Evolutionary conservation across 2,113 vertebrate species (phyloP).

Genomic region (Cynoglossus semilaevis): DNA sequence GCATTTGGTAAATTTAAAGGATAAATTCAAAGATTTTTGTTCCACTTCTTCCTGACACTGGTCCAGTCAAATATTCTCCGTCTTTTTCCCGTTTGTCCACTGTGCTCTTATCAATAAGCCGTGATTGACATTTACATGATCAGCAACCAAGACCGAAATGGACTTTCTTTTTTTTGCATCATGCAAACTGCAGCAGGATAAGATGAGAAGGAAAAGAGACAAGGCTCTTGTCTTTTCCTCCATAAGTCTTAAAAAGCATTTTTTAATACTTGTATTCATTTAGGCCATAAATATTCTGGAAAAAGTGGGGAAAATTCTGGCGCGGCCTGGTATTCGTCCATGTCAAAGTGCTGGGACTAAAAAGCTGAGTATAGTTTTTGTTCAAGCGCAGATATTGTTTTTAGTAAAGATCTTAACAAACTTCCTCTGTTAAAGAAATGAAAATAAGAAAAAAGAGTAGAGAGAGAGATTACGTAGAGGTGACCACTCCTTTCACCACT

Average conservation of each 20-base stretch:
- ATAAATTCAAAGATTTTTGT: too few relatives aligned
- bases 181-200: slow-evolving; percentile 62
- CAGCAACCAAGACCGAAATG: slow-evolving; percentile 45
- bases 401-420: slow-evolving; percentile 4
- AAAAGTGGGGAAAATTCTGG: slow-evolving; percentile 10
- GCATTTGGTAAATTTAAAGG: too few relatives aligned
- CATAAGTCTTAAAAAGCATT: slow-evolving; percentile 28
- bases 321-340: slow-evolving; percentile 38
- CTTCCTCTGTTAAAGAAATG: slow-evolving; percentile 1
- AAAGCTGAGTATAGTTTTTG: slow-evolving; percentile 40
- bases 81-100: background rate
- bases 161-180: slow-evolving; percentile 43
- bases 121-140: slow-evolving; percentile 35
- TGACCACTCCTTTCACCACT: slow-evolving; percentile 84
- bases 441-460: background rate
- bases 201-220: slow-evolving; percentile 35
- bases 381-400: slow-evolving; percentile 44
- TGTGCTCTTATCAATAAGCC: slow-evolving; percentile 24
- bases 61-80: too few relatives aligned
- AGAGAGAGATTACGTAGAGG: slow-evolving; percentile 75
- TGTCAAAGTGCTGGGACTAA: slow-evolving; percentile 44
- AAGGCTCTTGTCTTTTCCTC: slow-evolving; percentile 18
- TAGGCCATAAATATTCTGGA: slow-evolving; percentile 35
- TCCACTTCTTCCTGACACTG: too few relatives aligned
- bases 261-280: slow-evolving; percentile 3